Evolutionary conservation across 2,113 vertebrate genomes (phyloP), one percentile per base, ranked within the genome.

Genomic region (Scartelaos histophorus): DNA sequence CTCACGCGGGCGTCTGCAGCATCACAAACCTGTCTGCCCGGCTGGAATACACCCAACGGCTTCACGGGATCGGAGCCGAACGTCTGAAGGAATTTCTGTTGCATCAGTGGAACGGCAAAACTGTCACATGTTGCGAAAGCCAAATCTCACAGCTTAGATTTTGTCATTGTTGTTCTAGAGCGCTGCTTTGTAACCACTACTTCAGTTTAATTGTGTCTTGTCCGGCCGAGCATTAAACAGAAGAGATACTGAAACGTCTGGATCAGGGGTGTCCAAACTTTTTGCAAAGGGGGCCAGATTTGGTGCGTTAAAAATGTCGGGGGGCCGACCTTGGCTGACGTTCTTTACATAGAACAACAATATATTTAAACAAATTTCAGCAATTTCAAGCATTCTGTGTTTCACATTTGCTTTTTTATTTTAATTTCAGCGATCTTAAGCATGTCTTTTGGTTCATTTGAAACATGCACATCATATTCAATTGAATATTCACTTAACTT

Each of bases 1-100:
- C 57, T 53, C 64, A 74, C 11, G 0, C 62, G 60, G 56, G 34
- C 0, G 49, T 82, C 61, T 73, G 62, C 2, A 13, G 62, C 2
- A 17, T 72, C 71, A 13, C 56, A 82, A 92, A 93, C 93, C 90
- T 84, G 93, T 91, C 82, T 15, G 86, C 80, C 89, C 84, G 88
- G 92, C 76, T 92, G 79, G 78, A 67, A 77, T 2, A 22, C 5
- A 0, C 69, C 69, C 58, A 17, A 64, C 82, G 76, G 81, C 73
- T 83, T 46, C 76, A 67, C 25, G 87, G 80, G 82, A 93, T 89
- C 82, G 60, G 67, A 43, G 34, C 21, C 9, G 6, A 4, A 60
- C 38, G 16, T 67, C 22, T 56, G n/a, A 22, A 29, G 51, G 54
- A 15, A 34, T 11, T 1, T 43, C 60, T 29, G 15, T 69, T 35